Percentiles rank a stretch among this genome's conserved stretches.
These are phyloP conservation scores for Lepus europaeus DNA, from an alignment of 2,113 vertebrate genomes.

Conservation along the genomic window DNA sequence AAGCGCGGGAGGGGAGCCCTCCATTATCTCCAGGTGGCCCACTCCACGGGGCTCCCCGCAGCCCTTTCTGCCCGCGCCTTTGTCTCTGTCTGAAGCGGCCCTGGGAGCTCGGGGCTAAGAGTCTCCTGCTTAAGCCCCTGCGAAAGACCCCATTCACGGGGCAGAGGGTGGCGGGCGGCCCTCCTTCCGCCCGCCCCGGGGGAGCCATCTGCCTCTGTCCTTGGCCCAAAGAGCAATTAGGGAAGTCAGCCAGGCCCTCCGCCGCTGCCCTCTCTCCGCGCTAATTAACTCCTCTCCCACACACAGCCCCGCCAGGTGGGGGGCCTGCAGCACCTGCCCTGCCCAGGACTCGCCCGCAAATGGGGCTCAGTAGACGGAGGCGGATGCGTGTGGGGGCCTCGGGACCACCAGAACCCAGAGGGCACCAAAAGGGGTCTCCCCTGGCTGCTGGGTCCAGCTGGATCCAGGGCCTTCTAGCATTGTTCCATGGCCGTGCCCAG, in stretches of 20 bases:
- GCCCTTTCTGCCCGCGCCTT: constrained; percentile 76
- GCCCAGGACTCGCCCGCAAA: background rate
- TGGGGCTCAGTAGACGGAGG: background rate
- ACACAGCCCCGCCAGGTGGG: background rate
- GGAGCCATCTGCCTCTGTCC: constrained; percentile 71
- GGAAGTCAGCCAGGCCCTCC: constrained; percentile 32
- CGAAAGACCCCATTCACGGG: constrained; percentile 79
- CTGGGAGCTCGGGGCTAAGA: constrained; percentile 73
- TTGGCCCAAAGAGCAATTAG: constrained; percentile 81
- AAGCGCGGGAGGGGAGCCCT: constrained; percentile 39
- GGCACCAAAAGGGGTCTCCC: background rate
- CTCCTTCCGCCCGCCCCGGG: background rate
- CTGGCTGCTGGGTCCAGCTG: background rate
- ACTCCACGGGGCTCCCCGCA: constrained; percentile 61
- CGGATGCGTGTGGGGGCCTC: background rate
- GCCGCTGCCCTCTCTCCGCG: background rate
- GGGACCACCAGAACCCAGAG: background rate
- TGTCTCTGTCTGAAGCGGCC: constrained; percentile 62
- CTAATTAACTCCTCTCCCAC: constrained; percentile 74
- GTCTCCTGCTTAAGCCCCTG: constrained; percentile 77
- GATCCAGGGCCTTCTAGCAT: background rate
- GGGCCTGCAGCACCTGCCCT: constrained; percentile 48
- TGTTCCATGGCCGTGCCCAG: background rate
- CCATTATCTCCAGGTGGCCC: constrained; percentile 79
- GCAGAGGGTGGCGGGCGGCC: constrained; percentile 60